phyloP scores from a whole-genome alignment of 2,888 invertebrate species.

The Andrena camellia region DNA sequence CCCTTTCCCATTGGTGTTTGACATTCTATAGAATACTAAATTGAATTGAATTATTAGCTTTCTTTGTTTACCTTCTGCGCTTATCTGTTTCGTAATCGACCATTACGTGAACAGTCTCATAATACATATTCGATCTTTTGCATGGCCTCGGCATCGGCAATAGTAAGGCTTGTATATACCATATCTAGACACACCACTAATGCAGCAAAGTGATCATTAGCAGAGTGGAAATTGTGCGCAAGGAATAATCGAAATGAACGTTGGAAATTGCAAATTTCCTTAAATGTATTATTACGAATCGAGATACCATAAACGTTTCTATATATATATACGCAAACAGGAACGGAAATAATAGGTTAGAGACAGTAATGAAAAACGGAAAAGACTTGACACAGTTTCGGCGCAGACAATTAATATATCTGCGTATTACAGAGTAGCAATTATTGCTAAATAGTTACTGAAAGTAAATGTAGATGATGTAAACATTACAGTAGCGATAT shows the following conservation, averaged over 20 bases:
- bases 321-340: background rate
- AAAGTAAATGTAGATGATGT: too few species aligned
- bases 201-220: background rate
- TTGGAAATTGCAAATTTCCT: background rate
- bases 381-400: background rate
- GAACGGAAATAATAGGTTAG: background rate
- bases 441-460: too few species aligned
- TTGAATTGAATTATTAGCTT: background rate
- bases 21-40: background rate
- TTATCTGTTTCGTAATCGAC: background rate
- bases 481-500: too few species aligned
- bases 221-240: background rate
- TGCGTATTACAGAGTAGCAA: too few species aligned
- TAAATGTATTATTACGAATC: background rate
- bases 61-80: background rate
- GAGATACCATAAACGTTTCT: background rate
- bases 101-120: slow-evolving; percentile 14
- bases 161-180: background rate
- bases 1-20: background rate
- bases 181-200: background rate
- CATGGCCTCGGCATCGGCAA: background rate
- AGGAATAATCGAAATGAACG: background rate
- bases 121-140: slow-evolving; percentile 5
- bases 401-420: too few species aligned
- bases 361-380: too few species aligned